Conservation (phyloP, 2,797 vertebrate species). For the Pangasius mekongensis region DNA sequence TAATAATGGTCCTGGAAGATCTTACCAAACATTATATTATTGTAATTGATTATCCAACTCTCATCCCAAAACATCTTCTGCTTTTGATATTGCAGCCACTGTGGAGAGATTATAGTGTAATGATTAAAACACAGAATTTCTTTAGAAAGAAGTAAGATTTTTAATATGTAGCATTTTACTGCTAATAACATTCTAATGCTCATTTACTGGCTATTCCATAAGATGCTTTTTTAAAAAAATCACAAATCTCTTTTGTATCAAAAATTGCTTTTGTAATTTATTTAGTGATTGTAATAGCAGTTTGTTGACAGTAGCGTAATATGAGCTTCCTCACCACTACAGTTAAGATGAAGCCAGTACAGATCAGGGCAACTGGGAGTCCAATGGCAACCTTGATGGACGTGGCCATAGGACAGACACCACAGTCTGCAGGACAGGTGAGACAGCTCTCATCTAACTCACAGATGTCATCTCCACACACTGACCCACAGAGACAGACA, state of each 20-base stretch:
- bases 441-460: constrained; percentile 77
- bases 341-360: constrained; percentile 77
- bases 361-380: constrained; percentile 76
- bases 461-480: constrained; percentile 77
- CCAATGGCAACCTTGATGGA: constrained; percentile 76
- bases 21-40: constrained; percentile 77
- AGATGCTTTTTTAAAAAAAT: not conserved
- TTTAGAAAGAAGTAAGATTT: no score
- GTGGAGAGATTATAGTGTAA: not conserved
- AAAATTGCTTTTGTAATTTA: not conserved
- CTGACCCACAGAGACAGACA: constrained; percentile 57
- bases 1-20: not conserved
- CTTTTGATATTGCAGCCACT: constrained; percentile 84
- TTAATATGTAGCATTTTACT: not conserved
- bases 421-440: constrained; percentile 80
- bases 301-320: not conserved
- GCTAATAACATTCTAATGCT: not conserved
- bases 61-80: constrained; percentile 84
- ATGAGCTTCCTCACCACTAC: constrained; percentile 71
- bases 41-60: constrained; percentile 82
- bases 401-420: constrained; percentile 77
- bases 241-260: not conserved
- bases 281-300: not conserved
- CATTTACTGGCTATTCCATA: not conserved
- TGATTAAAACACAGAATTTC: not conserved